These are phyloP conservation scores for Condylura cristata DNA, from an alignment of 2,113 vertebrate species.

Conservation along the genomic window DNA sequence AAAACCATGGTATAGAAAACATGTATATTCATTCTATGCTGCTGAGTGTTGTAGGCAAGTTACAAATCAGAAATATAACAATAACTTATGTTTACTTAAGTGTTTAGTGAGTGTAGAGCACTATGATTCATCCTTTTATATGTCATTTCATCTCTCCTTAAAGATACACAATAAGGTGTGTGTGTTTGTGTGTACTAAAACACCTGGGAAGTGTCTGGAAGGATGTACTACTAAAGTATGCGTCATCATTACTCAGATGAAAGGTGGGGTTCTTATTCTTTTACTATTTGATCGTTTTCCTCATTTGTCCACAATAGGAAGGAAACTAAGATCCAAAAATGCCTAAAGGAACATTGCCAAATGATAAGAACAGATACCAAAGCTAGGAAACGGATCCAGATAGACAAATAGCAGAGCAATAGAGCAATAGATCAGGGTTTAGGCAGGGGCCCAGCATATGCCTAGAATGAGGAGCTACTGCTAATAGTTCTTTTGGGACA, in stretches of 20 bases:
- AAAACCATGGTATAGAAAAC: neutral
- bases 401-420: slow-evolving; percentile 49
- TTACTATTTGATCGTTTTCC: slow-evolving; percentile 48
- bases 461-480: slow-evolving; percentile 44
- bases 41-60: neutral
- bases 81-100: neutral
- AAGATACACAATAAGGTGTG: neutral
- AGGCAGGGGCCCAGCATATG: slow-evolving; percentile 56
- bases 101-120: neutral
- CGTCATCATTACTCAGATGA: neutral
- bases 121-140: neutral
- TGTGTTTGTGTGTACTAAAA: neutral
- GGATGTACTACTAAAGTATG: neutral
- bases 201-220: neutral
- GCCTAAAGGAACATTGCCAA: slow-evolving; percentile 49
- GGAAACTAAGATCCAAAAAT: slow-evolving; percentile 23
- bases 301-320: slow-evolving; percentile 41
- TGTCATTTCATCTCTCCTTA: neutral
- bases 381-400: slow-evolving; percentile 52
- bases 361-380: slow-evolving; percentile 65
- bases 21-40: neutral
- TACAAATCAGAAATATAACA: neutral
- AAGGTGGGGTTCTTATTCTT: slow-evolving; percentile 2
- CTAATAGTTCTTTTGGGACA: slow-evolving; percentile 55
- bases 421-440: slow-evolving; percentile 44